Evolutionary conservation across 2,888 invertebrate species (phyloP), one percentile per base, ranked within the genome.

Genomic region (Nemotelus pantherinus): DNA sequence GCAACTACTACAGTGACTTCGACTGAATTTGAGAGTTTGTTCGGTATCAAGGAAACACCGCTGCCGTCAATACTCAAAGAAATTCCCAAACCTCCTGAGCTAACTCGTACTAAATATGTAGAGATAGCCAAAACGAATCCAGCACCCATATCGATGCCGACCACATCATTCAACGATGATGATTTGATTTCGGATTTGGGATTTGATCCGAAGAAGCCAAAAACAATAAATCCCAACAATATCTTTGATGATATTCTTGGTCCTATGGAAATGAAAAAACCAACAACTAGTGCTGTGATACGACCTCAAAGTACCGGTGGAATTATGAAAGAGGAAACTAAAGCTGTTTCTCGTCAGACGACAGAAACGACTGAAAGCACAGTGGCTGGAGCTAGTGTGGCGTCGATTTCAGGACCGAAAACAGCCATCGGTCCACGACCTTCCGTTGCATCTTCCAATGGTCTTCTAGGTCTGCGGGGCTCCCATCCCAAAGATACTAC

Each of bases 151-250:
- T 6, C 50, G 7, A 47, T 41, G 9, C 44, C 10, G 9, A 10
- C 41, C 1, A 82, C 81, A 41, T 75, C 81, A 58, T 82, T 82
- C 7, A 78, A 78, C 53, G 83, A 83, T 65, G 82, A 82, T n/a
- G 83, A 84, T 41, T 83, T 85, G 5, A 82, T 86, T 45, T 84
- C 83, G 44, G 88, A 87, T 76, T 80, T 87, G 60, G 87, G 88
- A 0, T 87, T 87, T 67, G 88, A 87, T 82, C 87, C 87, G 0
- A 87, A 84, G 77, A 84, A 84, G 25, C 87, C 87, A 0, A 87
- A 87, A 78, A 83, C 80, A 1, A 79, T 79, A 1, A 84, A 85
- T 77, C 39, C 67, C 4, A 78, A 83, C 9, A 86, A 83, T 80
- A 82, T 87, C n/a, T 83, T 87, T 2, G 87, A 87, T 79, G 87